phyloP scores from a whole-genome alignment of 30 jellyfish, hydroid and myxozoan genomes.

The Cassiopea andromeda region DNA sequence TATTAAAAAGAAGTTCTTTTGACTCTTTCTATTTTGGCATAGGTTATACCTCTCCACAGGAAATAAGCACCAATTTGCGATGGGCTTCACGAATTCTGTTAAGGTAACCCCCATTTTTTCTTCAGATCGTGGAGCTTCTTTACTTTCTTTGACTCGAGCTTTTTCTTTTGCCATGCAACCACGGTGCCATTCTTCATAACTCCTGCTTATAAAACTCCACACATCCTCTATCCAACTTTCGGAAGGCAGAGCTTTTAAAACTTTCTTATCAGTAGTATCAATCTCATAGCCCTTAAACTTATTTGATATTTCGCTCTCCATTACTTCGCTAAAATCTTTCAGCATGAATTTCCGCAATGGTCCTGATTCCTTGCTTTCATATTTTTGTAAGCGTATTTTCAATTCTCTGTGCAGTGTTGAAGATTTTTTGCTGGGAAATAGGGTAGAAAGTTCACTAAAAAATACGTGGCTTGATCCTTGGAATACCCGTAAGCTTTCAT shows the following conservation, averaged over 20 bases:
- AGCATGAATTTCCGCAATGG: not conserved
- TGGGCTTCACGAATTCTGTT: slow-evolving; percentile 1
- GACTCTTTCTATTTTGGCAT: not conserved
- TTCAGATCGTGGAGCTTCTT: not conserved
- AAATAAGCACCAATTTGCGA: slow-evolving; percentile 37
- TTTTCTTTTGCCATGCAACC: not conserved
- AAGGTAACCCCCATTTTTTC: not conserved
- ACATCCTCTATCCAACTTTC: not conserved
- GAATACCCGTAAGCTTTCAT: slow-evolving; percentile 38
- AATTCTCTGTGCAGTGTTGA: slow-evolving; percentile 21
- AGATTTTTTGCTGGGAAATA: slow-evolving; percentile 15
- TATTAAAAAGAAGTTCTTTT: not conserved
- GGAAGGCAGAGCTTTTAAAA: not conserved
- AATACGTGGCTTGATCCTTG: slow-evolving; percentile 10
- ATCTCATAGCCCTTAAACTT: not conserved
- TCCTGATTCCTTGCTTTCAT: not conserved
- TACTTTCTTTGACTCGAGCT: not conserved
- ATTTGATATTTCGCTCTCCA: not conserved
- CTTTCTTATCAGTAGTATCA: not conserved
- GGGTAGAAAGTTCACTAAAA: slow-evolving; percentile 27
- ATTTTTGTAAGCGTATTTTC: not conserved
- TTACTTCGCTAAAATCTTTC: not conserved
- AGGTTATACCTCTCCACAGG: slow-evolving; percentile 9
- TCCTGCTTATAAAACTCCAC: not conserved
- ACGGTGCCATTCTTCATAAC: not conserved